phyloP scores from a whole-genome alignment of 1,140 invertebrate genomes.

The Gryllus bimaculatus region DNA sequence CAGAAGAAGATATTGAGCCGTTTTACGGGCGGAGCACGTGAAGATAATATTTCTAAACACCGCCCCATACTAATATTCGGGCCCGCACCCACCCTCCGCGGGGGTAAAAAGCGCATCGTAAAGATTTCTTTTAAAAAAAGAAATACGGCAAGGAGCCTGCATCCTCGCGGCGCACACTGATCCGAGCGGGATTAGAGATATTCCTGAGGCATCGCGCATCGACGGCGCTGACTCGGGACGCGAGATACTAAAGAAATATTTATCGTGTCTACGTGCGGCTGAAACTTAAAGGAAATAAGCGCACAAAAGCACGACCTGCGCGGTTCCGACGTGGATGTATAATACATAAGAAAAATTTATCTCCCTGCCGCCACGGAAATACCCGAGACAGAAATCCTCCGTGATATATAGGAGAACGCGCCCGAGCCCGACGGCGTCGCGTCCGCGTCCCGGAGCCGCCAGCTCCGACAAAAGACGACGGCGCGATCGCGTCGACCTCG shows the following conservation, averaged over 20 bases:
- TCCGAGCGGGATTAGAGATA: background rate
- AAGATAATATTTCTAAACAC: constrained; percentile 6
- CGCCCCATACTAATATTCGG: background rate
- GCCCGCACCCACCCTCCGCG: background rate
- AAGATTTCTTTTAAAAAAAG: background rate
- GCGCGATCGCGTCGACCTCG: too few relatives aligned
- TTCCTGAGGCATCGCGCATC: background rate
- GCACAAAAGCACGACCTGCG: background rate
- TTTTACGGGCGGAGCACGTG: background rate
- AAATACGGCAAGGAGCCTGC: background rate
- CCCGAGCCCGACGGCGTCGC: background rate
- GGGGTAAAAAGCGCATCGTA: background rate
- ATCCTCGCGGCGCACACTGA: background rate
- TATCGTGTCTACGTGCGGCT: background rate
- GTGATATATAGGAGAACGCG: background rate
- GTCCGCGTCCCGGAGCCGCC: background rate
- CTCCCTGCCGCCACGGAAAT: background rate
- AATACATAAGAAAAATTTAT: constrained; percentile 6
- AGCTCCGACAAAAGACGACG: too few relatives aligned
- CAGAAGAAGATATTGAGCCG: background rate
- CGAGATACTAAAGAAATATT: background rate
- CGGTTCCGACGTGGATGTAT: background rate
- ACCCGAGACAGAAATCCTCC: background rate
- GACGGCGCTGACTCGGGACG: background rate
- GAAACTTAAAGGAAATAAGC: background rate